Evolutionary conservation across 1,140 invertebrate species (phyloP).

Genomic region (Holcopasites calliopsidis): DNA sequence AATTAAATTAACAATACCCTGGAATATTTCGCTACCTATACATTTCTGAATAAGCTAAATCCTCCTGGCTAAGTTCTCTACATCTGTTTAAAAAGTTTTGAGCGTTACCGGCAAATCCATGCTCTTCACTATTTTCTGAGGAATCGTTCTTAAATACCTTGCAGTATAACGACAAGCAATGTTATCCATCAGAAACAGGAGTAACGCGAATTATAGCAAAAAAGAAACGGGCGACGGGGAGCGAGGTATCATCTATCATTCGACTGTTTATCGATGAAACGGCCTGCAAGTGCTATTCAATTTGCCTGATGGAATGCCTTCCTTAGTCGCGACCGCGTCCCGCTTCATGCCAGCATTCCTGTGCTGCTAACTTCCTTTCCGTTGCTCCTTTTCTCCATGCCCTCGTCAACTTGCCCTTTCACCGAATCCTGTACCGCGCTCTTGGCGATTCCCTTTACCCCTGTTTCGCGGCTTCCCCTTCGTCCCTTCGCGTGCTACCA

Average conservation of each 20-base stretch:
- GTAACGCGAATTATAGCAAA: background rate
- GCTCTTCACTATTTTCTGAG: too few relatives aligned
- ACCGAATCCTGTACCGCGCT: conserved; percentile 17
- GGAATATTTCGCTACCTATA: too few relatives aligned
- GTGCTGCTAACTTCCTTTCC: conserved; percentile 50
- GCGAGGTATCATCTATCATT: conserved; percentile 64
- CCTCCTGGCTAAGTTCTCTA: too few relatives aligned
- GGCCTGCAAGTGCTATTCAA: conserved; percentile 69
- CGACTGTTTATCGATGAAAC: conserved; percentile 64
- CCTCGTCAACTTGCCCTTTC: conserved; percentile 31
- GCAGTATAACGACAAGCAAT: too few relatives aligned
- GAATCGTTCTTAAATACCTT: too few relatives aligned
- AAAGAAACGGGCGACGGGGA: conserved; percentile 38
- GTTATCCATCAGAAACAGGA: too few relatives aligned
- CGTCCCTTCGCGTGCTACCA: background rate
- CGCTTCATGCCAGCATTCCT: conserved; percentile 45
- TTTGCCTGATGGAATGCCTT: conserved; percentile 68
- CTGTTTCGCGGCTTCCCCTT: background rate
- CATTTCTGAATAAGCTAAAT: too few relatives aligned
- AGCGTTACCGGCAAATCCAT: too few relatives aligned
- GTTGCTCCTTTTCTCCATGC: conserved; percentile 36
- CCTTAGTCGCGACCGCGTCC: conserved; percentile 33
- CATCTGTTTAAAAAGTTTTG: too few relatives aligned
- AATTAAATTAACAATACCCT: too few relatives aligned
- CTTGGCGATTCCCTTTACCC: background rate